phyloP scores from a whole-genome alignment of 2,797 vertebrate genomes.

The Cynopterus sphinx region DNA sequence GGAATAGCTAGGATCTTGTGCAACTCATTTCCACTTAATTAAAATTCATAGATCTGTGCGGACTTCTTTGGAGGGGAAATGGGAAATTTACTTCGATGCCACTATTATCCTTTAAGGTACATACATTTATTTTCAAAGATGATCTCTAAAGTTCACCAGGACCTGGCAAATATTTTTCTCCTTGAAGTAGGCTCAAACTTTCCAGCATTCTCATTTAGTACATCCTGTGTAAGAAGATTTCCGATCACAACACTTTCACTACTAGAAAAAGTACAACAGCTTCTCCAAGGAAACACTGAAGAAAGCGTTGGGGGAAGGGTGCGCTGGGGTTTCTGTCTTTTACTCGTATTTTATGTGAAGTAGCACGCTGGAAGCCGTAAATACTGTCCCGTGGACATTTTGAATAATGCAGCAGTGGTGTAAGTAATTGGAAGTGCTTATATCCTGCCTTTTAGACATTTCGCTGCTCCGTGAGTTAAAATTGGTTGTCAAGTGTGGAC shows the following conservation, averaged over 20 bases:
- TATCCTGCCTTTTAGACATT: constrained; percentile 66
- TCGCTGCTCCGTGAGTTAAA: constrained; percentile 76
- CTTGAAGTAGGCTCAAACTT: neutral
- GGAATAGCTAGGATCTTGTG: neutral
- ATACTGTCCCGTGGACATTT: constrained; percentile 75
- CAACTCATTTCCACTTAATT: neutral
- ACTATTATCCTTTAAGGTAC: neutral
- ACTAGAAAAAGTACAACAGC: neutral
- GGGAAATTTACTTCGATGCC: neutral
- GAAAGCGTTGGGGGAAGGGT: neutral
- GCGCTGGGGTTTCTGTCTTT: neutral
- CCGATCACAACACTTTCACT: neutral
- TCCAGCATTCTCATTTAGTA: neutral
- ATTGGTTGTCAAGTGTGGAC: constrained; percentile 82
- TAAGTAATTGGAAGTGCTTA: constrained; percentile 79
- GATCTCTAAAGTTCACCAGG: neutral
- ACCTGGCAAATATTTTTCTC: fast-evolving
- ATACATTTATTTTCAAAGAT: neutral
- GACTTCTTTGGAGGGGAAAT: neutral
- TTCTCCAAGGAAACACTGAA: fast-evolving
- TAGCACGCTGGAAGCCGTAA: constrained; percentile 56
- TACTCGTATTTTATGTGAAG: constrained; percentile 41
- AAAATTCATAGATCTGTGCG: neutral
- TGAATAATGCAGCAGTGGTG: constrained; percentile 72
- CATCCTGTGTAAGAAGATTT: neutral